These are phyloP conservation scores for Naja naja DNA, from an alignment of 2,113 vertebrate species.

Conservation along the genomic window DNA sequence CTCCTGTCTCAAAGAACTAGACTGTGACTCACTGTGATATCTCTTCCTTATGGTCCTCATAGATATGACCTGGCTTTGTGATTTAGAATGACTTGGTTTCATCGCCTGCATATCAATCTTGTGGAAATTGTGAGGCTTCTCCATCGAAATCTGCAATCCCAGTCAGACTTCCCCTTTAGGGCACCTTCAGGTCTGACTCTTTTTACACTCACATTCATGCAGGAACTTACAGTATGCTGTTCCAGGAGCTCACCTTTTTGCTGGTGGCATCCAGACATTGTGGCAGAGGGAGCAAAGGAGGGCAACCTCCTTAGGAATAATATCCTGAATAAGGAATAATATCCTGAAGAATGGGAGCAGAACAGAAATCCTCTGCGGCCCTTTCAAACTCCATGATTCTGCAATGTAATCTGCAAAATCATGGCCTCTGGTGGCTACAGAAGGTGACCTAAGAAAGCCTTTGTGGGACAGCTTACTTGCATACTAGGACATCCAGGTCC, in stretches of 20 bases:
- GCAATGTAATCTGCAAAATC: neutral
- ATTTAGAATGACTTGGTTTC: neutral
- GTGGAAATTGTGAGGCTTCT: neutral
- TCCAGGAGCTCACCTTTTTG: neutral
- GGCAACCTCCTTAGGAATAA: neutral
- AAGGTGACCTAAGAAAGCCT: neutral
- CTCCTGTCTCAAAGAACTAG: neutral
- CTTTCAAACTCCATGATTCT: neutral
- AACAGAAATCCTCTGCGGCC: neutral
- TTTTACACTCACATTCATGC: neutral
- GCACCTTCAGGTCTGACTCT: neutral
- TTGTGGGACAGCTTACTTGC: neutral
- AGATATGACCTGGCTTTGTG: neutral
- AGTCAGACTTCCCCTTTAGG: neutral
- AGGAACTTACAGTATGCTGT: neutral
- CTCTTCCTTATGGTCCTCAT: neutral
- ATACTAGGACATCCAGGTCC: neutral
- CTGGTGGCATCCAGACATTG: neutral
- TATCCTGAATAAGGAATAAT: too few species aligned
- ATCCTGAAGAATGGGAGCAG: neutral
- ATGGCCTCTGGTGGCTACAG: neutral
- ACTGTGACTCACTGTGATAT: neutral
- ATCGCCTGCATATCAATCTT: neutral
- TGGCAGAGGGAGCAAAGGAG: neutral
- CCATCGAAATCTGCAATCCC: neutral